phyloP scores from a whole-genome alignment of 2,113 vertebrate species.

The Vanacampus margaritifer region DNA sequence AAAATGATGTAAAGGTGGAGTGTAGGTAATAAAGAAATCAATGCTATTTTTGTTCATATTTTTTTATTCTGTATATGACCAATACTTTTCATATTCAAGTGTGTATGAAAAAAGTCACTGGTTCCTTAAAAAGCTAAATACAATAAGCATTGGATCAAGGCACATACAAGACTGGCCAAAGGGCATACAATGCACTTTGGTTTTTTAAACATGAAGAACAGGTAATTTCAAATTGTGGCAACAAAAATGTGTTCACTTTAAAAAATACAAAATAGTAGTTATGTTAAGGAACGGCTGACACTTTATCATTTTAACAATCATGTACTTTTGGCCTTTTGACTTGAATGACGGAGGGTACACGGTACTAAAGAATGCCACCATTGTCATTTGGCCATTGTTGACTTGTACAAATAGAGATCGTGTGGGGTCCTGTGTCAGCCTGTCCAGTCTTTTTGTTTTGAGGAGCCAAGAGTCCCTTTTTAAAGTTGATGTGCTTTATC shows the following conservation, averaged over 20 bases:
- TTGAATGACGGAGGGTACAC: slow-evolving; percentile 69
- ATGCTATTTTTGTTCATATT: slow-evolving; percentile 80
- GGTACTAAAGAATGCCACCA: slow-evolving; percentile 70
- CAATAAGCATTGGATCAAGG: slow-evolving; percentile 99
- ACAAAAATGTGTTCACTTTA: slow-evolving; percentile 79
- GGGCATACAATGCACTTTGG: slow-evolving; percentile 99
- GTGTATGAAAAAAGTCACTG: slow-evolving; percentile 95
- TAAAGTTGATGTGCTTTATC: slow-evolving; percentile 73
- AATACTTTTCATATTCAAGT: slow-evolving; percentile 94
- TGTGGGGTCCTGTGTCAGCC: slow-evolving; percentile 60
- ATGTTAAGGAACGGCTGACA: slow-evolving; percentile 76
- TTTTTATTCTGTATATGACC: slow-evolving; percentile 96
- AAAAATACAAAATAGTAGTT: slow-evolving; percentile 73
- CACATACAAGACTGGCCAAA: slow-evolving; percentile 99
- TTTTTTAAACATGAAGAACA: slow-evolving; percentile 91
- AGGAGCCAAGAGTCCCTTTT: slow-evolving; percentile 46
- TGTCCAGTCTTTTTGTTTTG: slow-evolving; percentile 57
- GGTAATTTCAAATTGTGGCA: slow-evolving; percentile 86
- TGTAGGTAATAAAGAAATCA: slow-evolving; percentile 50
- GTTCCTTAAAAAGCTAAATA: slow-evolving; percentile 97
- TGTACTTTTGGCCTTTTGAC: slow-evolving; percentile 66
- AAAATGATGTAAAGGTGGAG: not conserved
- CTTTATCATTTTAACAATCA: slow-evolving; percentile 75
- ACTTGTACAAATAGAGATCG: slow-evolving; percentile 60
- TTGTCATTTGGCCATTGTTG: slow-evolving; percentile 64